Percentiles rank a stretch among this genome's conserved stretches.
phyloP scores from a whole-genome alignment of 2,113 vertebrate species.

The Rhinoptilus africanus region DNA sequence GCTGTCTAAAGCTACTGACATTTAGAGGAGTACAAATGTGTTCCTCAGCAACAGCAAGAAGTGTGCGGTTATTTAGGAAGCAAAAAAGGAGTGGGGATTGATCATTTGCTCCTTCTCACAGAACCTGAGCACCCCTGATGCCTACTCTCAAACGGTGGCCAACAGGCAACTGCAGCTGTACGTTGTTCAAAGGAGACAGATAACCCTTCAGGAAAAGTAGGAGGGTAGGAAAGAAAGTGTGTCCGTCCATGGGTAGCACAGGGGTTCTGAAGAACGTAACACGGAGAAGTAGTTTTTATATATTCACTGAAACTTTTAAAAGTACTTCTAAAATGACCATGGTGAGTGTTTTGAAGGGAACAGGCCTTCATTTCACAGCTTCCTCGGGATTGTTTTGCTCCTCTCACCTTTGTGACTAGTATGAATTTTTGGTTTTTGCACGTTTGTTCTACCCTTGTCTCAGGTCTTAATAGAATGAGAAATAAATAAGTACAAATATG shows the following conservation, averaged over 20 bases:
- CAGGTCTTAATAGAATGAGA: neutral
- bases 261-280: neutral
- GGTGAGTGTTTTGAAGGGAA: neutral
- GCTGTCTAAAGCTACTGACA: neutral
- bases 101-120: neutral
- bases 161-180: rapidly evolving
- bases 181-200: neutral
- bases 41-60: neutral
- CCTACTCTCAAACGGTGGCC: neutral
- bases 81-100: neutral
- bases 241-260: neutral
- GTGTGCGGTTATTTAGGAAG: neutral
- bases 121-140: neutral
- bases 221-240: neutral
- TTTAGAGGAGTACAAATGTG: neutral
- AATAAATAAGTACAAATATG: neutral
- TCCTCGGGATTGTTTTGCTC: neutral
- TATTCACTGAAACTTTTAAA: neutral
- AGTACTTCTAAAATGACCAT: neutral
- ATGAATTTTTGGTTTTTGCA: neutral
- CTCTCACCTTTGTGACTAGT: neutral
- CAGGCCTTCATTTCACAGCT: neutral
- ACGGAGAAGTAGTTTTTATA: neutral
- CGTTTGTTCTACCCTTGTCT: neutral
- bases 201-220: neutral